Evolutionary conservation across 2,888 invertebrate genomes (phyloP), one percentile per base, ranked within the genome.

Genomic region (Aleiodes testaceus): DNA sequence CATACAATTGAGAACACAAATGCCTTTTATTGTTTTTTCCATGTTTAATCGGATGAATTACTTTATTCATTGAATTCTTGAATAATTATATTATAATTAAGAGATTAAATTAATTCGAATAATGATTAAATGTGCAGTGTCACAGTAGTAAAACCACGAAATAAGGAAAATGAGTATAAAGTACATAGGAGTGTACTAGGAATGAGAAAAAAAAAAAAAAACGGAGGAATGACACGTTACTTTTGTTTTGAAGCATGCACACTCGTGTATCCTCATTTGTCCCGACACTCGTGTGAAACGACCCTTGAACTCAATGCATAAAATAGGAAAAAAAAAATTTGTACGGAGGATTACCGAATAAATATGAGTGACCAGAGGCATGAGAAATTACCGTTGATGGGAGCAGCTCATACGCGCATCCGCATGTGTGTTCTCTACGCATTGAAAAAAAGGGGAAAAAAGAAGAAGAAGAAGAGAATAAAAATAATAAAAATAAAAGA

Each of bases 321-420:
- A 14, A 26, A 12, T n/a, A n/a, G n/a, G 11, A 14, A 22, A 66
- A 18, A 53, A 22, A 22, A 22, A 20, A 30, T 22, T 59, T 59
- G 59, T 59, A 55, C 36, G 14, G 18, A 53, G 18, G 16, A 59
- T 14, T 26, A 16, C 42, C 59, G 3, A 11, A 7, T 18, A 45
- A 45, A 63, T 45, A 45, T 45, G 20, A 45, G 12, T 45, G 44
- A 63, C 22, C 45, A 63, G 12, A 14, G 16, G 4, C 44, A 20
- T 18, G 61, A 69, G 63, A 59, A 72, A 69, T 69, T 69, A 72
- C 72, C 72, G 59, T 69, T 72, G 65, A 69, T 70, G 59, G 70
- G 69, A 72, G 61, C 61, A 69, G 69, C 55, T 26, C 55, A 49
- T 67, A 69, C 66, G 63, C 73, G 64, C 63, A 69, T 65, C 65